Evolutionary conservation across 2,888 invertebrate genomes (phyloP), one percentile per base, ranked within the genome.

Genomic region (Poecilobothrus nobilitatus): DNA sequence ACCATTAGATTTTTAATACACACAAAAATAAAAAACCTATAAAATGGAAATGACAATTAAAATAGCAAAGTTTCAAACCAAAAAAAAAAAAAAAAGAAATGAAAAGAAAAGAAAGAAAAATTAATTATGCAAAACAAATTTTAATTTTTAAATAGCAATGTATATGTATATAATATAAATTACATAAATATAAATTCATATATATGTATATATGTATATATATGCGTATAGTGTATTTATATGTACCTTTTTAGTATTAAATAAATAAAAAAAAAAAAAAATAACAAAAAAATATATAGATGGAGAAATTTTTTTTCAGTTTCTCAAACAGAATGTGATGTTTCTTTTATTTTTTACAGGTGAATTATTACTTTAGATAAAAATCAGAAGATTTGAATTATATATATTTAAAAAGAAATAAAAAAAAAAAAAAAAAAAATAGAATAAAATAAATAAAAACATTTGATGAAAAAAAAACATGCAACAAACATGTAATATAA

Each of bases 301-400:
- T 69, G 44, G 53, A 67, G 67, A 70, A 67, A 27, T 67, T 22
- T 63, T 27, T 22, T 22, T 66, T 33, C 70, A 65, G 71, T 71
- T 70, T 71, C 71, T 71, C 69, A 71, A 41, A 69, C 71, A 70
- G 70, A 71, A 68, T 71, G 71, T 71, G 71, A 71, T 71, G 71
- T 71, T 71, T 71, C 70, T 71, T 71, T 71, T 71, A 70, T 71
- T 70, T 69, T 53, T 53, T 53, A 53, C 53, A 53, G 53, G 53
- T 53, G 18, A 53, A 53, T 37, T 12, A 53, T 15, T 53, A 53
- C 4, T 37, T n/a, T 37, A 53, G 53, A 53, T 53, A 18, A 53
- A 7, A 9, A 41, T 12, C 9, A 41, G 9, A 41, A 41, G 15
- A 41, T 12, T 41, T 41, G 41, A 12, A 41, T 41, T 41, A 41